These are phyloP conservation scores for Syngnathus rostellatus DNA, from an alignment of 2,797 vertebrate species.

Conservation along the genomic window DNA sequence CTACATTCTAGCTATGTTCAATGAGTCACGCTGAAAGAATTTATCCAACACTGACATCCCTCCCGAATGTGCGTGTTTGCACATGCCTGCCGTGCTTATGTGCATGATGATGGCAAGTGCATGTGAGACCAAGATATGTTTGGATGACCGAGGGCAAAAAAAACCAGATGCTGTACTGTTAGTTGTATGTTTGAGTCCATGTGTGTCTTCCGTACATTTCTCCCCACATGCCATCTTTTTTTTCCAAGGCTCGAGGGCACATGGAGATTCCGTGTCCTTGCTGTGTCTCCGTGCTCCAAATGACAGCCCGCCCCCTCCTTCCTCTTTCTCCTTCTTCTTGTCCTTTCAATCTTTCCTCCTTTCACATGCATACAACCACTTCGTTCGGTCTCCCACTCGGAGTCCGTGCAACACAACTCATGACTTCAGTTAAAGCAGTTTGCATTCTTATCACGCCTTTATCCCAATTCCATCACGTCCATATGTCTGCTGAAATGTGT, in stretches of 20 bases:
- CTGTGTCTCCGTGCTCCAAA: constrained; percentile 24
- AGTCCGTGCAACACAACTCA: constrained; percentile 25
- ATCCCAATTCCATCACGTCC: constrained; percentile 7
- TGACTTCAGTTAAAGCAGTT: not conserved
- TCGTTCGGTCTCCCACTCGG: not conserved
- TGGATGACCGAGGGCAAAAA: constrained; percentile 57
- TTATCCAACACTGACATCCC: no score
- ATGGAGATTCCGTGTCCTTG: constrained; percentile 26
- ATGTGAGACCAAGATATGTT: constrained; percentile 61
- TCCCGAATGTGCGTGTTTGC: not conserved
- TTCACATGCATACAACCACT: constrained; percentile 13
- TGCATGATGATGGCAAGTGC: constrained; percentile 40
- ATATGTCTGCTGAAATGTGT: constrained; percentile 11
- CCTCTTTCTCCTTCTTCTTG: constrained; percentile 16
- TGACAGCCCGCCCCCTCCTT: constrained; percentile 11
- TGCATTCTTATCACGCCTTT: not conserved
- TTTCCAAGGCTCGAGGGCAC: constrained; percentile 31
- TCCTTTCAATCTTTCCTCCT: constrained; percentile 37
- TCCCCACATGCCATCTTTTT: constrained; percentile 21
- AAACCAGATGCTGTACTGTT: constrained; percentile 39
- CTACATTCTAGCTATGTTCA: not conserved
- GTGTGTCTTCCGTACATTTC: constrained; percentile 20
- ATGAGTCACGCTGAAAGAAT: not conserved
- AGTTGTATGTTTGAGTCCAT: constrained; percentile 5
- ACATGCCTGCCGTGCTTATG: constrained; percentile 1